Conservation (phyloP, 2,113 vertebrate species). For the Archocentrus centrarchus region DNA sequence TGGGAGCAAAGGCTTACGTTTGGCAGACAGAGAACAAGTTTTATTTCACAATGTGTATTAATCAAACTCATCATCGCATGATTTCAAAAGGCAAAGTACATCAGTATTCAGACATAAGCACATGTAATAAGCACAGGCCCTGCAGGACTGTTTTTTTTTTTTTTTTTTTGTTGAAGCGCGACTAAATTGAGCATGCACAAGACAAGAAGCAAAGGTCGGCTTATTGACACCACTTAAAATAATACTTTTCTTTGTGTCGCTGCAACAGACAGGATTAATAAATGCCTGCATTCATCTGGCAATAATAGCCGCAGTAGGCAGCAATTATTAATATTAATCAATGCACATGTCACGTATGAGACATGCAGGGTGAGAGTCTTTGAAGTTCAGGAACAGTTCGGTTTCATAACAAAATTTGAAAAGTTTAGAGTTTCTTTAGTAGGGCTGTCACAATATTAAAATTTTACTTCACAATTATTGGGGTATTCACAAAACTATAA, state of each 20-base stretch:
- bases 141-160: constrained; percentile 34
- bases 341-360: constrained; percentile 25
- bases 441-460: too few species aligned
- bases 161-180: constrained; percentile 29
- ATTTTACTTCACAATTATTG: background rate
- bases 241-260: constrained; percentile 54
- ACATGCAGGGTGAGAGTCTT: background rate
- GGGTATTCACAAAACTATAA: too few species aligned
- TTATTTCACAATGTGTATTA: constrained; percentile 47
- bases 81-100: constrained; percentile 46
- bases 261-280: constrained; percentile 53
- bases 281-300: constrained; percentile 60
- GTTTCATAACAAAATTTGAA: too few species aligned
- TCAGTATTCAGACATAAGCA: constrained; percentile 40
- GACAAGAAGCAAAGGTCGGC: constrained; percentile 47
- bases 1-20: constrained; percentile 47
- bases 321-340: constrained; percentile 63
- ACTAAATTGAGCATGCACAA: constrained; percentile 56
- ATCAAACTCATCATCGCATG: constrained; percentile 52
- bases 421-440: too few species aligned
- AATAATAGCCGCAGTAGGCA: constrained; percentile 51
- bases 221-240: constrained; percentile 64
- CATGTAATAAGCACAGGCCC: constrained; percentile 29
- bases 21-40: constrained; percentile 33
- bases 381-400: background rate